Percentiles rank a stretch among this genome's conserved stretches.
These are phyloP conservation scores for Botrylloides violaceus DNA, from an alignment of 23 tunicate species.

Conservation along the genomic window DNA sequence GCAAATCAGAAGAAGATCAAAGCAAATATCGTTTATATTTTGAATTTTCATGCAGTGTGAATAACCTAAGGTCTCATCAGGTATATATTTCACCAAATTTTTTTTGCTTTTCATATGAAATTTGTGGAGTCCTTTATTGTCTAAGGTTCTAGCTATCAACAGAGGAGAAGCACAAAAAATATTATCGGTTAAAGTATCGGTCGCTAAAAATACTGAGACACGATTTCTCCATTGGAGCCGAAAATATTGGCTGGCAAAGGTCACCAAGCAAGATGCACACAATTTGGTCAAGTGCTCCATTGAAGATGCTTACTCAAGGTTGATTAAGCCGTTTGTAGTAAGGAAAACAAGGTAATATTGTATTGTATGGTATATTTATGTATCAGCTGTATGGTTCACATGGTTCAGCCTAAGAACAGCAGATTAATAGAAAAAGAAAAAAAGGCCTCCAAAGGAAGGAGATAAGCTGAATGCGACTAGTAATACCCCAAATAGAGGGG, in stretches of 20 bases:
- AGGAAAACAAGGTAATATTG: slow-evolving; percentile 38
- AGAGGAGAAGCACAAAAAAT: slow-evolving; percentile 79
- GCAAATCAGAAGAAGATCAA: slow-evolving; percentile 1
- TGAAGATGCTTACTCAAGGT: slow-evolving; percentile 62
- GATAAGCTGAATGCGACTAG: too few species aligned
- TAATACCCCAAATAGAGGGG: too few species aligned
- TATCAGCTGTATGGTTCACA: too few species aligned
- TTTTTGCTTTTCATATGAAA: background rate
- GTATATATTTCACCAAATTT: slow-evolving; percentile 17
- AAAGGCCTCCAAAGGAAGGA: too few species aligned
- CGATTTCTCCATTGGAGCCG: slow-evolving; percentile 39
- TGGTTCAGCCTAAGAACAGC: too few species aligned
- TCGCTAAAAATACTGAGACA: slow-evolving; percentile 28
- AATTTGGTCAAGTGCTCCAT: slow-evolving; percentile 24
- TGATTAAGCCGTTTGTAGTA: slow-evolving; percentile 54
- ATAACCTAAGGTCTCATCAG: slow-evolving; percentile 44
- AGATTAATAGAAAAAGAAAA: too few species aligned
- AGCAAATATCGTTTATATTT: slow-evolving; percentile 47
- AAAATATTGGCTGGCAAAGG: slow-evolving; percentile 12
- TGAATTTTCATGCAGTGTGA: slow-evolving; percentile 34
- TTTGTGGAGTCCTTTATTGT: background rate
- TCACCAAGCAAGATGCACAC: slow-evolving; percentile 7
- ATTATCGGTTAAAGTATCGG: slow-evolving; percentile 48
- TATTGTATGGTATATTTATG: too few species aligned
- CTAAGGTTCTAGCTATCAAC: slow-evolving; percentile 78